A percentile compares a stretch with the other conserved stretches of the same genome.
phyloP scores from a whole-genome alignment of 2,797 vertebrate genomes.

The Nyctalus aviator region DNA sequence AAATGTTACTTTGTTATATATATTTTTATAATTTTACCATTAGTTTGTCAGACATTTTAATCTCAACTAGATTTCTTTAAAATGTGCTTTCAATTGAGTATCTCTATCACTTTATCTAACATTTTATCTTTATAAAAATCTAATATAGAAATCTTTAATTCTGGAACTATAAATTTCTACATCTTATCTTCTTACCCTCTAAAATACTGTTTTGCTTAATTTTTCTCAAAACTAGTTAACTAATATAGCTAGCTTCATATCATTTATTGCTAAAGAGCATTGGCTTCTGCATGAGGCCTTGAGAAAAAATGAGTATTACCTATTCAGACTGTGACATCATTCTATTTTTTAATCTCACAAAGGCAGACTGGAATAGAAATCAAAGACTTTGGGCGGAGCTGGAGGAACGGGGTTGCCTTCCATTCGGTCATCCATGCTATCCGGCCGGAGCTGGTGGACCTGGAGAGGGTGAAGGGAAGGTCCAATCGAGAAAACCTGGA shows the following conservation, averaged over 20 bases:
- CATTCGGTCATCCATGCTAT: conserved; percentile 95
- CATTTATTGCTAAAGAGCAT: neutral
- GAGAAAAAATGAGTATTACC: neutral
- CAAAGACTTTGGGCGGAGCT: conserved; percentile 97
- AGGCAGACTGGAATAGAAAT: conserved; percentile 95
- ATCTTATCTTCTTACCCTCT: neutral
- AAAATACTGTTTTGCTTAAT: neutral
- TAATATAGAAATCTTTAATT: neutral
- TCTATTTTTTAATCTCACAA: conserved; percentile 15
- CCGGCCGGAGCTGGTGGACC: conserved; percentile 94
- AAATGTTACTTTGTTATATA: neutral
- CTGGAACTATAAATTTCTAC: neutral
- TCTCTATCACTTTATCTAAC: neutral
- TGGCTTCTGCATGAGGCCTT: neutral
- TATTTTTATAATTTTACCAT: conserved; percentile 17
- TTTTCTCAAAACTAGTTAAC: neutral
- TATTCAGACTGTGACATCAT: neutral
- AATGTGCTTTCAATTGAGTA: neutral
- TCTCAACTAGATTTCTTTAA: neutral
- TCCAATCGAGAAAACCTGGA: conserved; percentile 95
- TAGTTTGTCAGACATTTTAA: neutral
- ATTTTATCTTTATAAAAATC: too few species aligned
- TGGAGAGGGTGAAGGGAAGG: conserved; percentile 91
- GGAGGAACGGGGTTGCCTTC: conserved; percentile 96
- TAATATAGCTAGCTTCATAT: neutral